These are phyloP conservation scores for Brachynemurus nebulosus DNA, from an alignment of 2,888 invertebrate genomes.

Conservation along the genomic window DNA sequence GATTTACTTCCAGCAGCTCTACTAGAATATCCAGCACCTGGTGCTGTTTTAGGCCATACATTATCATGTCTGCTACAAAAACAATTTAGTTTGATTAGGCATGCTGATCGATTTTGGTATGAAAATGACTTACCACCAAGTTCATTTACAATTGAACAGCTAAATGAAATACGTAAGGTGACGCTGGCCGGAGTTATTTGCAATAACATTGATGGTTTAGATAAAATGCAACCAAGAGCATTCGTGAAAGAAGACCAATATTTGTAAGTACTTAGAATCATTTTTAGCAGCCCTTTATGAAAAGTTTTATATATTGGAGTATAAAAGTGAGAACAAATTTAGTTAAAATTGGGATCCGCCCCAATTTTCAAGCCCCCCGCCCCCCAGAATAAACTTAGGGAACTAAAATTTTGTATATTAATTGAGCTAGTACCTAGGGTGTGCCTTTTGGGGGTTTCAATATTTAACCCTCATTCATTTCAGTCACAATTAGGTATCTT, in stretches of 20 bases:
- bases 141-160: conserved; percentile 59
- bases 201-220: conserved; percentile 52
- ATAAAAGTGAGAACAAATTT: background rate
- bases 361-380: background rate
- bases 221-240: conserved; percentile 68
- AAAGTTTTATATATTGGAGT: background rate
- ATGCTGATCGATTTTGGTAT: conserved; percentile 90
- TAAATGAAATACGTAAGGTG: conserved; percentile 67
- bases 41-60: conserved; percentile 76
- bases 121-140: conserved; percentile 88
- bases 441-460: too few relatives aligned
- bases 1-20: conserved; percentile 76
- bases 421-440: too few relatives aligned
- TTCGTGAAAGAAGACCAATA: conserved; percentile 77
- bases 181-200: conserved; percentile 70
- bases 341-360: background rate
- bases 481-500: too few relatives aligned
- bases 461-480: too few relatives aligned
- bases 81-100: conserved; percentile 70
- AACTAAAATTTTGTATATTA: too few relatives aligned
- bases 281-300: conserved; percentile 6
- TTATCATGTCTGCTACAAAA: conserved; percentile 72
- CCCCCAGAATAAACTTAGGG: background rate
- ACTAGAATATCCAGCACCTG: conserved; percentile 63
- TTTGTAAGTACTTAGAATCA: conserved; percentile 45